Conservation (phyloP, 2,797 vertebrate species). For the Pipistrellus pipistrellus region DNA sequence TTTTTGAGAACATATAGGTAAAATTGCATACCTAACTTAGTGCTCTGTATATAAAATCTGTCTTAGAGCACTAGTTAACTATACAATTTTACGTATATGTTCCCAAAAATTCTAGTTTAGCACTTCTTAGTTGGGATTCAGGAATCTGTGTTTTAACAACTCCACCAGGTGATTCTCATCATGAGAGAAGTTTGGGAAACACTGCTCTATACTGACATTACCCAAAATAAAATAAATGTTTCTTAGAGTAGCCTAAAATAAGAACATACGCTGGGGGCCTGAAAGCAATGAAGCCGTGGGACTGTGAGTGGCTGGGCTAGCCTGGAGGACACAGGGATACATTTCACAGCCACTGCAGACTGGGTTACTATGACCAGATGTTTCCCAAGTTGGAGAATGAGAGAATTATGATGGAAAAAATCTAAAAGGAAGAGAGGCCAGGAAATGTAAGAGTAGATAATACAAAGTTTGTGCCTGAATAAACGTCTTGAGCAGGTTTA, state of each 20-base stretch:
- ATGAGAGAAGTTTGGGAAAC: no score
- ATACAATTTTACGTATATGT: no score
- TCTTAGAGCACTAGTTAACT: no score
- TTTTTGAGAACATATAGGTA: no score
- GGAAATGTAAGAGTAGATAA: neutral
- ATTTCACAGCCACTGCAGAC: neutral
- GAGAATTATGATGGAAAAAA: neutral
- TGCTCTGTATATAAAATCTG: no score
- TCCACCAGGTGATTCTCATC: no score
- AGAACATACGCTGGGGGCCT: neutral
- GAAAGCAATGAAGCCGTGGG: neutral
- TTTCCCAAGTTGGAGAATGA: neutral
- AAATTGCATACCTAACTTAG: no score
- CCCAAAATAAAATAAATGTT: neutral
- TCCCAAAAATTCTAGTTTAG: no score
- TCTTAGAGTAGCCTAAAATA: neutral
- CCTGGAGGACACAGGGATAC: neutral
- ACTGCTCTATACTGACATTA: neutral
- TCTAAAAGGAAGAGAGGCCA: neutral
- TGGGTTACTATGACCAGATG: neutral
- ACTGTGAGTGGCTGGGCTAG: neutral
- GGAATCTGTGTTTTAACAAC: no score
- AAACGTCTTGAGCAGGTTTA: neutral
- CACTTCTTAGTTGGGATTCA: no score
- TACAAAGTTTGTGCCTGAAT: conserved; percentile 21